Evolutionary conservation across 2,888 invertebrate species (phyloP), one percentile per base, ranked within the genome.

Genomic region (Rhagonycha fulva): DNA sequence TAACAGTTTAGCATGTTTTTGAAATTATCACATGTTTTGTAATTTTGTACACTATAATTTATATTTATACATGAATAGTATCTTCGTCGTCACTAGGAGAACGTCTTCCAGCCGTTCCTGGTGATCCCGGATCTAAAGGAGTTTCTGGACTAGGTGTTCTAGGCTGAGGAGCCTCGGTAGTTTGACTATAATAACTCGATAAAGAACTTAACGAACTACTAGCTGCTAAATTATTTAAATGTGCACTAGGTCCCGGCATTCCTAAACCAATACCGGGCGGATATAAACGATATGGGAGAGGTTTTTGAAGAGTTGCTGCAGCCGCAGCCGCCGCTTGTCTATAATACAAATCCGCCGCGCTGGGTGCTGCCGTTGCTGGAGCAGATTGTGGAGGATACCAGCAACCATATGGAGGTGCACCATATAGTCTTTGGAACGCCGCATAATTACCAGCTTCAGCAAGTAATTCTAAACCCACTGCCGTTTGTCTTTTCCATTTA

Each of bases 401-500:
- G 76, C 91, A 91, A 63, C 91, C 91, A 87, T 95, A 95, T 0
- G 94, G 93, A 11, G 92, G 92, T 0, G 92, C 92, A 10, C 95
- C 95, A 89, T 96, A 97, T 79, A 99, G 90, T 79, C 98, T 92
- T 89, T 98, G 98, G 85, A 99, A 96, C n/a, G 99, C 99, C 1
- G 98, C 98, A 89, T 97, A 97, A 90, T 98, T 99, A 9, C 98
- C 98, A 0, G 98, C 98, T 88, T 99, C 99, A 2, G 98, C 97
- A 74, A 99, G 90, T 62, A 99, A 92, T 87, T 99, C 99, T 82
- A 98, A 89, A 0, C 99, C 98, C 3, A 99, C 99, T 0, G 99
- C 98, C 14, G 99, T 98, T 88, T 99, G 99, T 1, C 99, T 93
- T 89, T 99, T 99, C 99, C 99, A 99, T 90, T 99, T 99, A 87